These are phyloP conservation scores for Laticauda colubrina DNA, from an alignment of 2,113 vertebrate genomes.

Conservation along the genomic window DNA sequence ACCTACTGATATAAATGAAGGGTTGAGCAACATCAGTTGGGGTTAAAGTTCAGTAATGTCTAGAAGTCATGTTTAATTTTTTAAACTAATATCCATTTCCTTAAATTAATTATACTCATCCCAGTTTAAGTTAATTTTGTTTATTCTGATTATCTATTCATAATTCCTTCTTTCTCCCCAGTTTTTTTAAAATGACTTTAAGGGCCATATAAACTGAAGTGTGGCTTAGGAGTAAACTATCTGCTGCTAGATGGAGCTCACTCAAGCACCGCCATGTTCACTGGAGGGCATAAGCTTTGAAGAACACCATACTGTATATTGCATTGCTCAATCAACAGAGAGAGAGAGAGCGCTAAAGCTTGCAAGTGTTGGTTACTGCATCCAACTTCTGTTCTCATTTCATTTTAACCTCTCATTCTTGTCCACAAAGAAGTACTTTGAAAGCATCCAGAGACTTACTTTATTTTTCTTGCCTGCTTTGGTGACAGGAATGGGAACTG, in stretches of 20 bases:
- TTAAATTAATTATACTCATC: background rate
- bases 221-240: background rate
- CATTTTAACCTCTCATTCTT: no score
- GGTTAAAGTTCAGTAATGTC: background rate
- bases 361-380: background rate
- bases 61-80: background rate
- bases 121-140: background rate
- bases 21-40: background rate
- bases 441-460: conserved; percentile 48
- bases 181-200: background rate
- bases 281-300: background rate
- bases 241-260: background rate
- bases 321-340: background rate
- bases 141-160: background rate
- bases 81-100: background rate
- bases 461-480: conserved; percentile 70
- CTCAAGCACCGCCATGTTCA: background rate
- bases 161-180: background rate
- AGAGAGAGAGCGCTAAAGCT: background rate
- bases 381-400: background rate
- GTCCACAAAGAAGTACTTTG: background rate
- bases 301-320: background rate
- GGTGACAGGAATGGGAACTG: conserved; percentile 52
- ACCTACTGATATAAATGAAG: background rate
- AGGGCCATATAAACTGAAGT: background rate